phyloP scores from a whole-genome alignment of 1,140 invertebrate species.

The Ips nitidus region DNA sequence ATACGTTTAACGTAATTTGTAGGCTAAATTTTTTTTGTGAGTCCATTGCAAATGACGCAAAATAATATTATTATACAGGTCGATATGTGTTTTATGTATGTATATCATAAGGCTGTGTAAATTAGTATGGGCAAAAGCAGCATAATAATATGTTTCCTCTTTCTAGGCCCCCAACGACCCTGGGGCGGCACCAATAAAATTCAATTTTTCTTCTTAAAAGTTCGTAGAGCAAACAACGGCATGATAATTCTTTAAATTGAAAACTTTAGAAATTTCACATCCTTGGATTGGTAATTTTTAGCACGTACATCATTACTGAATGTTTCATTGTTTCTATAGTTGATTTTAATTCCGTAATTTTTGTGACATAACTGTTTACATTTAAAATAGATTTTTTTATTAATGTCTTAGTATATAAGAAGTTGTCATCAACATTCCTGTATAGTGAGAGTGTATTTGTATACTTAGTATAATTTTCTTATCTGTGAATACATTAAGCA shows the following conservation, averaged over 20 bases:
- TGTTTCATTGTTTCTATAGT: slow-evolving; percentile 2
- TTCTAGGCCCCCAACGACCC: slow-evolving; percentile 5
- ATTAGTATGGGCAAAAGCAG: slow-evolving; percentile 45
- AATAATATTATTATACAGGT: slow-evolving; percentile 43
- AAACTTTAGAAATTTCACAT: neutral
- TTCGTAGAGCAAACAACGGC: too few species aligned
- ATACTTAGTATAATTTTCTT: slow-evolving; percentile 23
- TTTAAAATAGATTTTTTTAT: neutral
- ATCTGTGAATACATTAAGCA: slow-evolving; percentile 26
- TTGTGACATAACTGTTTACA: neutral
- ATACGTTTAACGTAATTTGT: neutral
- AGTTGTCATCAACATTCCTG: slow-evolving; percentile 29
- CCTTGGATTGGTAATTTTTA: slow-evolving; percentile 1
- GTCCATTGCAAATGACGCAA: slow-evolving; percentile 35
- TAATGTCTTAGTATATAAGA: slow-evolving; percentile 10
- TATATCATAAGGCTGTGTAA: slow-evolving; percentile 53
- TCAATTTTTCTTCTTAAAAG: too few species aligned
- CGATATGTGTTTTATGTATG: slow-evolving; percentile 52
- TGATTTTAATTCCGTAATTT: neutral
- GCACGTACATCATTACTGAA: slow-evolving; percentile 7
- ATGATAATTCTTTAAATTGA: too few species aligned
- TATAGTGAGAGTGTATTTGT: slow-evolving; percentile 32
- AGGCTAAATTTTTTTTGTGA: slow-evolving; percentile 5
- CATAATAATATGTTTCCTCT: slow-evolving; percentile 26
- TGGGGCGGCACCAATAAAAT: neutral